Percentiles rank a stretch among this genome's conserved stretches.
Evolutionary conservation across 92 coral and sea anemone species (phyloP).

Genomic region (Meandrina meandrites): DNA sequence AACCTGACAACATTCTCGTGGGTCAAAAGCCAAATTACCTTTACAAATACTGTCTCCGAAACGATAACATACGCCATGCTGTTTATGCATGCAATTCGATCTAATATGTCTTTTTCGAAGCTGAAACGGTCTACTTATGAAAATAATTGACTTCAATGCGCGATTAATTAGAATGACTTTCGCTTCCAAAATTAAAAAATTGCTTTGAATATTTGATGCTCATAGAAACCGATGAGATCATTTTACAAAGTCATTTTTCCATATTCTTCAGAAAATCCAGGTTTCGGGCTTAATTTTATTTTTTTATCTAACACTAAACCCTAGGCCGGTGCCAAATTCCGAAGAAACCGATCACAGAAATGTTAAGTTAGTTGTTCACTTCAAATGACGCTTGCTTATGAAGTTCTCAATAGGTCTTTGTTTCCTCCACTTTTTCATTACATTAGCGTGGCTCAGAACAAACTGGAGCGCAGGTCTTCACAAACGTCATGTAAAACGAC

Average conservation of each 20-base stretch:
- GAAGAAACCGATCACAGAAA: not conserved
- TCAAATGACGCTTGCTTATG: conserved; percentile 48
- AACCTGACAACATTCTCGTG: not conserved
- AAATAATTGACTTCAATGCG: not conserved
- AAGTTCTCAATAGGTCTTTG: conserved; percentile 15
- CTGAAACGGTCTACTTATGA: not conserved
- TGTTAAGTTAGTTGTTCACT: not conserved
- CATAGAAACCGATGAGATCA: conserved; percentile 27
- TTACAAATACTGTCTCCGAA: not conserved
- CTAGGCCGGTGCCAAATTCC: not conserved
- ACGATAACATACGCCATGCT: not conserved
- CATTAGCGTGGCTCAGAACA: conserved; percentile 28
- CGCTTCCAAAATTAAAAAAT: conserved; percentile 11
- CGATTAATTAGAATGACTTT: conserved; percentile 2
- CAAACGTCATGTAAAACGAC: not conserved
- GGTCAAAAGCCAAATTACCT: not conserved
- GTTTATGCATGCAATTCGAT: no score
- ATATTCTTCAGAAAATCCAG: not conserved
- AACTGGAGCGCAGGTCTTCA: conserved; percentile 31
- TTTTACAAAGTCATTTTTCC: not conserved
- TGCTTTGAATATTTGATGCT: conserved; percentile 34
- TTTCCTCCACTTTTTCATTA: conserved; percentile 20
- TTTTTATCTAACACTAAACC: not conserved
- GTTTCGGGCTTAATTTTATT: not conserved
- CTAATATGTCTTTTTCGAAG: not conserved